Evolutionary conservation across 1,140 invertebrate species (phyloP).

Genomic region (Limonius californicus): DNA sequence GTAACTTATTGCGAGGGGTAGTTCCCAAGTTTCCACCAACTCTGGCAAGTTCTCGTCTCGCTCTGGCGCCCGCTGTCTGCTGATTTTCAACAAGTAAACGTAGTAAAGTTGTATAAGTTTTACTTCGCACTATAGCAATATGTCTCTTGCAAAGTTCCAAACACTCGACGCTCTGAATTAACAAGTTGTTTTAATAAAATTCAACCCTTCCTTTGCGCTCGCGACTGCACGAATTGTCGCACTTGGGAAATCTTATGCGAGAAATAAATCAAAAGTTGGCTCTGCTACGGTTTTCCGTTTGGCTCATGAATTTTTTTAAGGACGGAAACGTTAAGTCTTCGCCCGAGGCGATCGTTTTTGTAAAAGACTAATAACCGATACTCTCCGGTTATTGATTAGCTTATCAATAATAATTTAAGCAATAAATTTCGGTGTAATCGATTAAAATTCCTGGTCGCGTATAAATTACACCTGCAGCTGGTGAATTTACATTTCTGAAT

Average conservation of each 20-base stretch:
- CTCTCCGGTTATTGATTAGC: too few relatives aligned
- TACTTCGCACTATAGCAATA: constrained; percentile 24
- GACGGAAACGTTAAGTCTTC: too few relatives aligned
- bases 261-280: constrained; percentile 46
- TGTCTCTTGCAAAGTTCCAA: constrained; percentile 35
- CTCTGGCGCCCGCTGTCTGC: constrained; percentile 10
- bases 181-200: constrained; percentile 49
- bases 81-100: constrained; percentile 14
- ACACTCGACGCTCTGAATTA: constrained; percentile 45
- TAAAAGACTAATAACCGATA: too few relatives aligned
- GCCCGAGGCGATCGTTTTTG: too few relatives aligned
- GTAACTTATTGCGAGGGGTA: constrained; percentile 41
- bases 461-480: too few relatives aligned
- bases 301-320: too few relatives aligned
- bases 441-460: too few relatives aligned
- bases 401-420: too few relatives aligned
- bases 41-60: constrained; percentile 10
- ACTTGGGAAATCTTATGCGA: constrained; percentile 26
- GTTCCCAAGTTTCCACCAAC: background rate
- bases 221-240: constrained; percentile 33
- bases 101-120: constrained; percentile 20
- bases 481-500: too few relatives aligned
- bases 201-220: constrained; percentile 35
- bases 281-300: background rate
- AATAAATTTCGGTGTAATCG: too few relatives aligned